These are phyloP conservation scores for Sprattus sprattus DNA, from an alignment of 2,113 vertebrate genomes.

Conservation along the genomic window DNA sequence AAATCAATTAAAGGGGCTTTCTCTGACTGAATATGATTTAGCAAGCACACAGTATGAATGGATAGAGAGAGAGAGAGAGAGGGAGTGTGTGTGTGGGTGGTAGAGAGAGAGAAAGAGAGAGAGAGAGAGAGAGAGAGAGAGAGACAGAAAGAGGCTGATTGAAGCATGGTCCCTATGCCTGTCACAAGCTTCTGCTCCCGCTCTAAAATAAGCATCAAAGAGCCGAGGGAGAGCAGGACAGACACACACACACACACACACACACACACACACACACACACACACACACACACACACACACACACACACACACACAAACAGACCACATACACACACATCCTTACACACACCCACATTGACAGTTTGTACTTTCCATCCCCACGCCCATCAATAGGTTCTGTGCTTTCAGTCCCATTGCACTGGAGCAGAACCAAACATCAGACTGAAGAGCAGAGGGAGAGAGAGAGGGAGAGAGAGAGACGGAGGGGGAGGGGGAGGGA, in stretches of 20 bases:
- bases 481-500: neutral
- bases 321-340: neutral
- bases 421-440: neutral
- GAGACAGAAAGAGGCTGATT: neutral
- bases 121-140: neutral
- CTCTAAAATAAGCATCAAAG: slow-evolving; percentile 22
- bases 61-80: neutral
- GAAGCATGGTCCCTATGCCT: neutral
- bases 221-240: neutral
- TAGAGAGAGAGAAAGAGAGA: neutral
- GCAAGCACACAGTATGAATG: neutral
- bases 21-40: neutral
- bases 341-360: slow-evolving; percentile 15
- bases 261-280: slow-evolving; percentile 9
- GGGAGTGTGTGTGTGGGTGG: neutral
- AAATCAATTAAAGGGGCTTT: neutral
- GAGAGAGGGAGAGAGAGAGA: neutral
- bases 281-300: slow-evolving; percentile 14
- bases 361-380: neutral
- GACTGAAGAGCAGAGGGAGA: neutral
- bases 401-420: neutral
- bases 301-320: slow-evolving; percentile 23
- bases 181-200: neutral
- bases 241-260: neutral
- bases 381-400: neutral